A percentile compares a stretch with the other conserved stretches of the same genome.
Evolutionary conservation across 1,140 invertebrate species (phyloP).

Genomic region (Caenorhabditis remanei): DNA sequence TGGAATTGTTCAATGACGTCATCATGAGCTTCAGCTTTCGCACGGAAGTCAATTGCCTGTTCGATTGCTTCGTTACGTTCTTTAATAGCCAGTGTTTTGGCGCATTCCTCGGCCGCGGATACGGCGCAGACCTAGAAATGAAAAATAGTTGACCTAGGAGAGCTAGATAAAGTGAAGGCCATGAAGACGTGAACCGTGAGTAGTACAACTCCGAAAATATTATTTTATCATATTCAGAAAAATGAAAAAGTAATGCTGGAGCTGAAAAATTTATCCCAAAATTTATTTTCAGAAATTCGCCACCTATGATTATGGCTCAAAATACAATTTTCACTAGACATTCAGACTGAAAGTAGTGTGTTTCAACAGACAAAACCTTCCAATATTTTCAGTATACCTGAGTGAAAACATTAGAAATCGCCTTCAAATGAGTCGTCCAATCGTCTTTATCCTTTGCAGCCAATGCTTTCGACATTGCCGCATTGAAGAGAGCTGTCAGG

Average conservation of each 20-base stretch:
- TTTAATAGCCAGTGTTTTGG: neutral
- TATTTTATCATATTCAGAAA: too few relatives aligned
- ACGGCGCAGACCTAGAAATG: slow-evolving; percentile 11
- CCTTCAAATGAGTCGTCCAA: slow-evolving; percentile 3
- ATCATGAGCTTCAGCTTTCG: neutral
- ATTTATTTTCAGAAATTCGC: too few relatives aligned
- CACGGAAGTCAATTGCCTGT: neutral
- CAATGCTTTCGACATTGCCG: neutral
- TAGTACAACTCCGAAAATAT: too few relatives aligned
- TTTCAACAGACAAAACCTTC: neutral
- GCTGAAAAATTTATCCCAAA: too few relatives aligned
- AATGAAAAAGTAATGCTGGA: too few relatives aligned
- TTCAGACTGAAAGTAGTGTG: neutral
- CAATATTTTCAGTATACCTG: neutral
- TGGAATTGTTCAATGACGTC: slow-evolving; percentile 16
- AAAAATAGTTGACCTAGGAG: too few relatives aligned
- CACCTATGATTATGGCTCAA: too few relatives aligned
- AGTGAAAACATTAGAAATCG: slow-evolving; percentile 18
- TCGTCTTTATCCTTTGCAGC: slow-evolving; percentile 23
- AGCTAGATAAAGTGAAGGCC: too few relatives aligned
- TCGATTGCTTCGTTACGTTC: neutral
- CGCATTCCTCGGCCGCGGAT: neutral
- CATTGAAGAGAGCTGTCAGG: slow-evolving; percentile 10
- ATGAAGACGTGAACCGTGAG: too few relatives aligned
- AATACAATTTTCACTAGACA: too few relatives aligned